Conservation (phyloP, 35 echinoderm and acorn worm species). For the Stichopus chloronotus region DNA sequence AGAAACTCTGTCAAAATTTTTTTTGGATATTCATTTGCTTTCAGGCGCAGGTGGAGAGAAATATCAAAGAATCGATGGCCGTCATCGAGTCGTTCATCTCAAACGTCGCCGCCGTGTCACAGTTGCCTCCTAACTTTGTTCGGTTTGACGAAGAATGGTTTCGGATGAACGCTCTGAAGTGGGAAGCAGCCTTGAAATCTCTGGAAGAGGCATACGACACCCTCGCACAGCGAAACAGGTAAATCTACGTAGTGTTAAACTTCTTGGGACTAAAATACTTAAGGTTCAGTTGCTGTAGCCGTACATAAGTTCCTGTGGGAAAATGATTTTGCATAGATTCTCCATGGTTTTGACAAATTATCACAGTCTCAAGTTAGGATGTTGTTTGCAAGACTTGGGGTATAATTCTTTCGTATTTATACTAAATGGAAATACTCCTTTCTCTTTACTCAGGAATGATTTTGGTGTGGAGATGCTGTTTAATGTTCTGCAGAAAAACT, state of each 20-base stretch:
- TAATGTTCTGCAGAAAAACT: not conserved
- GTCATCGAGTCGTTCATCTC: not conserved
- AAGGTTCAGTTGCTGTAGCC: not conserved
- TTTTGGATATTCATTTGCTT: too few species aligned
- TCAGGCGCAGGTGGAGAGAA: not conserved
- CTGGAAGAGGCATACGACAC: not conserved
- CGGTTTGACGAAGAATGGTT: constrained; percentile 29
- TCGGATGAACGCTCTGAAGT: not conserved
- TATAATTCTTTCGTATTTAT: too few species aligned
- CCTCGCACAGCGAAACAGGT: not conserved
- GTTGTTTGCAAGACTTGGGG: too few species aligned
- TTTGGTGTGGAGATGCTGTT: constrained; percentile 26
- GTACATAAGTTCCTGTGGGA: not conserved
- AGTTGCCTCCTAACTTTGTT: not conserved
- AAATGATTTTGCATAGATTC: too few species aligned
- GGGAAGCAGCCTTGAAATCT: constrained; percentile 4
- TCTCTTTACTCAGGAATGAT: not conserved
- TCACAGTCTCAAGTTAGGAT: too few species aligned
- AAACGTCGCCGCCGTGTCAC: not conserved
- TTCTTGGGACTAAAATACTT: not conserved
- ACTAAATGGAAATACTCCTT: not conserved
- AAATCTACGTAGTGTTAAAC: not conserved
- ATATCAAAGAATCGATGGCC: not conserved
- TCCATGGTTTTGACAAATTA: too few species aligned
- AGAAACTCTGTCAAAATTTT: too few species aligned